Evolutionary conservation across 2,888 invertebrate species (phyloP), one percentile per base, ranked within the genome.

Genomic region (Polyommatus icarus): DNA sequence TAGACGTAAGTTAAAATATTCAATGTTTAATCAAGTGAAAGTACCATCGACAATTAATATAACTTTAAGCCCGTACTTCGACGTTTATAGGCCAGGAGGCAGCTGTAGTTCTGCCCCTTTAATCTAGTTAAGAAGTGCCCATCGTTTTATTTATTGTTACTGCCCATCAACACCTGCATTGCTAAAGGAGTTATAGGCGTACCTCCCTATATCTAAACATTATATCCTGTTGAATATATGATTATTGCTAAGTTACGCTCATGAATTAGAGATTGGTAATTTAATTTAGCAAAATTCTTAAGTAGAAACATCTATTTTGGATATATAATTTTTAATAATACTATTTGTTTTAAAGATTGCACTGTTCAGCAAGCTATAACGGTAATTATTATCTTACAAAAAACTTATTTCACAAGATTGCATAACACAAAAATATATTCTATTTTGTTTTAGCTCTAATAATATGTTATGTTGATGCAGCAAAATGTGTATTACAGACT

Each of bases 1-100:
- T 18, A 54, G 0, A n/a, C n/a, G 15, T 20, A 15, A 8, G 20
- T 59, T 59, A 59, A 7, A 6, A 20, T 59, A 10, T 59, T 15
- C 59, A 59, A 59, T 18, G 29, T 29, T 67, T 67, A 67, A 32
- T 29, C 67, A 32, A 67, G 61, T 61, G 61, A 67, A 29, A 32
- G 67, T 67, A 67, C 29, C 3, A 29, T 29, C 29, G 67, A 67
- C 67, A 67, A 29, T 29, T 18, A 67, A 67, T 67, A 32, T 29
- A 67, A 67, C 18, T 67, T 29, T 29, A 15, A 29, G 67, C 29
- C 67, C 29, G 5, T 1, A 24, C 29, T 67, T 67, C 67, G 67
- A 29, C 67, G 29, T 29, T 67, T 29, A 29, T 67, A 67, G 67
- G 67, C 67, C 29, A 29, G 67, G 67, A 67, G 67, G 67, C 67